These are phyloP conservation scores for Bubo scandiacus DNA, from an alignment of 2,113 vertebrate species.

Conservation along the genomic window DNA sequence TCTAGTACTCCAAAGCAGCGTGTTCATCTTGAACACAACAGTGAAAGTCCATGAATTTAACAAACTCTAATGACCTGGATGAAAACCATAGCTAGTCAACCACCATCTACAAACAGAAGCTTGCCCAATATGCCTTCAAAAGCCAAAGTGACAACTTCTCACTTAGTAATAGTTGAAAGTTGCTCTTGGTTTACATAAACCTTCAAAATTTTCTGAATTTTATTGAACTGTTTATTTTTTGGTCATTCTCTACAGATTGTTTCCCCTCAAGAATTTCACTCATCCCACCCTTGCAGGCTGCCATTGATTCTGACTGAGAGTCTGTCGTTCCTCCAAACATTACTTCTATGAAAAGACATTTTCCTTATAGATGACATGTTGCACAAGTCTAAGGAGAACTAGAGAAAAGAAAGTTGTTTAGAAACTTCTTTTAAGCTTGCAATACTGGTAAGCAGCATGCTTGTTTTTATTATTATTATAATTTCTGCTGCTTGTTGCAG, in stretches of 20 bases:
- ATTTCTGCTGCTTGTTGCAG: neutral
- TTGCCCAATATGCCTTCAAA: neutral
- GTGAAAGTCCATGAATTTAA: neutral
- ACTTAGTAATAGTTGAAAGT: neutral
- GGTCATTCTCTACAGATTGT: neutral
- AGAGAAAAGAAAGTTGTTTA: neutral
- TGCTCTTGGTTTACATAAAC: neutral
- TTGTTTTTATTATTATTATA: neutral
- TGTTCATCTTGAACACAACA: neutral
- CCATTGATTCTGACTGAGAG: neutral
- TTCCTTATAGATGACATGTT: neutral
- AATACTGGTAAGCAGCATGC: neutral
- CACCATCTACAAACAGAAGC: neutral
- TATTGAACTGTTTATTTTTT: neutral
- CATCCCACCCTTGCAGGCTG: accelerated
- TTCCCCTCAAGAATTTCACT: neutral
- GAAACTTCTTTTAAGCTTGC: neutral
- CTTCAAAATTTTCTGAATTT: neutral
- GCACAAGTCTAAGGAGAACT: neutral
- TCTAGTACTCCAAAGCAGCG: neutral
- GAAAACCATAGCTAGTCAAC: neutral
- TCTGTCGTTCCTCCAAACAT: neutral
- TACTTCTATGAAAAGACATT: neutral
- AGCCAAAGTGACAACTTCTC: neutral
- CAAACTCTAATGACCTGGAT: neutral